These are phyloP conservation scores for Nomada ferruginata DNA, from an alignment of 2,888 invertebrate species.

Conservation along the genomic window DNA sequence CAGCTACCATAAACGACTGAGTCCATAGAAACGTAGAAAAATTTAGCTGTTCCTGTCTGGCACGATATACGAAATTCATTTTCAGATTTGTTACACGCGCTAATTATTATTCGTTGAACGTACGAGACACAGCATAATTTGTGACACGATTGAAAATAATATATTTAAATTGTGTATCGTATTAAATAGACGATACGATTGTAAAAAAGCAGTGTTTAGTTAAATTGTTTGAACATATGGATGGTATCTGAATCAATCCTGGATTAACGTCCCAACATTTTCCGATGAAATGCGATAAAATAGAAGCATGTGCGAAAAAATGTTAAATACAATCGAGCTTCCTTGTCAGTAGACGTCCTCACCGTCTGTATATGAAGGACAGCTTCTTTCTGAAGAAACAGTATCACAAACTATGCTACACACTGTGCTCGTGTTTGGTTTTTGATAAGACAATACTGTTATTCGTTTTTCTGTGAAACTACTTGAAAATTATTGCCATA, in stretches of 20 bases:
- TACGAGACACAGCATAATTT: not conserved
- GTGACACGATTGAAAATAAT: not conserved
- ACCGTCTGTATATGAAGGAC: too few species aligned
- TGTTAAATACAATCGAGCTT: too few species aligned
- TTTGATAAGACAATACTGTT: not conserved
- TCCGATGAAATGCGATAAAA: too few species aligned
- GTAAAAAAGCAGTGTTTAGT: not conserved
- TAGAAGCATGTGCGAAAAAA: too few species aligned
- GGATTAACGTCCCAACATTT: not conserved
- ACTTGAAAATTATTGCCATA: not conserved
- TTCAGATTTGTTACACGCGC: not conserved
- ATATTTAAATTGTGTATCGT: not conserved
- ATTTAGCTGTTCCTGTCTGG: slow-evolving; percentile 20
- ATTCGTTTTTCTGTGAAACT: not conserved
- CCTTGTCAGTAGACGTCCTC: too few species aligned
- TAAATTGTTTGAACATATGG: not conserved
- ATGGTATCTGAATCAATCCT: too few species aligned
- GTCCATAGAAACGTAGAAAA: slow-evolving; percentile 12
- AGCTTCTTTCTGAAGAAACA: not conserved
- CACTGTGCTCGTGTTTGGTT: not conserved
- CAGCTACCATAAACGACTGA: slow-evolving; percentile 24
- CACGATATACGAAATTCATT: not conserved
- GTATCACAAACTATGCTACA: not conserved
- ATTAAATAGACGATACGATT: not conserved
- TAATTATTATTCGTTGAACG: not conserved